These are phyloP conservation scores for Scrobipalpa costella DNA, from an alignment of 2,888 invertebrate species.

Conservation along the genomic window DNA sequence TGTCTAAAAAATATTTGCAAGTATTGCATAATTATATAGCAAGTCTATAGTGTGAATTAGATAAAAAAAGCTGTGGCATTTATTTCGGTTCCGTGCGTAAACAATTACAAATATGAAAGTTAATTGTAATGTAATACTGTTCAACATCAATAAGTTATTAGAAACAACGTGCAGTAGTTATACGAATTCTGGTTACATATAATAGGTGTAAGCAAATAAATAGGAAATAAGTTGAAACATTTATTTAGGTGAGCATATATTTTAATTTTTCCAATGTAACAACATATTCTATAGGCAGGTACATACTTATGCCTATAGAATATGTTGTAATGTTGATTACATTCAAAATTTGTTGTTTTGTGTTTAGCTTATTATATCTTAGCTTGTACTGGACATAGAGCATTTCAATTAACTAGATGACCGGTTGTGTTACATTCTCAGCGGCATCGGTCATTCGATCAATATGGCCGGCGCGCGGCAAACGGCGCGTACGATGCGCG, in stretches of 20 bases:
- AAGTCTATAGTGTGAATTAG: background rate
- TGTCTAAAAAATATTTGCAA: background rate
- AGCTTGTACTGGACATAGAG: background rate
- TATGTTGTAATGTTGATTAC: no score
- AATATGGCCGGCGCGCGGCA: background rate
- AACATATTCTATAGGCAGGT: no score
- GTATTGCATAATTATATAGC: background rate
- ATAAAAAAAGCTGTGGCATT: background rate
- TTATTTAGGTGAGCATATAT: no score
- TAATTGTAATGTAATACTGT: no score
- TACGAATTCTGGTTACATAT: background rate
- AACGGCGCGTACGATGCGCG: background rate
- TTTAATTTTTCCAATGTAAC: no score
- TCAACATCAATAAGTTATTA: background rate
- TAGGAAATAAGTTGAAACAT: no score
- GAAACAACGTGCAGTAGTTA: background rate
- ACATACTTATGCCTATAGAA: no score
- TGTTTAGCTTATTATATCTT: background rate
- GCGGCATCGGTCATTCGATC: background rate
- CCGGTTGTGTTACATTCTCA: constrained; percentile 31
- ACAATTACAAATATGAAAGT: background rate
- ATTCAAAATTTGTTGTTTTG: no score
- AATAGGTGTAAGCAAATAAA: no score
- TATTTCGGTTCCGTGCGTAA: no score
- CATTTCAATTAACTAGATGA: constrained; percentile 29